A percentile compares a stretch with the other conserved stretches of the same genome.
Evolutionary conservation across 1,140 invertebrate species (phyloP).

Genomic region (Aphaenogaster ashmeadi): DNA sequence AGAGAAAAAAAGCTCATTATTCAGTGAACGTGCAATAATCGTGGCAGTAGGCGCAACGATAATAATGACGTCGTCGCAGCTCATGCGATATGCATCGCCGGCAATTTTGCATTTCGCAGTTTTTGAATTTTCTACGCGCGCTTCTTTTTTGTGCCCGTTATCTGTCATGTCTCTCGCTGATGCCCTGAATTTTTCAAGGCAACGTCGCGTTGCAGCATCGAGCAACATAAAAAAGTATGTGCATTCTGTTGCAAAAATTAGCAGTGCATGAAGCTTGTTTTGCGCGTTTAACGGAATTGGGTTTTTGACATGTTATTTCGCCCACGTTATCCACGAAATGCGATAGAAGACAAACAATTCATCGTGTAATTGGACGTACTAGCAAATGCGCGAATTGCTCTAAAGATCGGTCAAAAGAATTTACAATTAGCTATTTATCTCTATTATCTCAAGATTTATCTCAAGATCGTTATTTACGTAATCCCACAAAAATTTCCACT

Average conservation of each 20-base stretch:
- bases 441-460: too few species aligned
- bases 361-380: neutral
- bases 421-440: too few species aligned
- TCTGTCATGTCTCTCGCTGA: slow-evolving; percentile 46
- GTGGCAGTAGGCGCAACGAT: slow-evolving; percentile 42
- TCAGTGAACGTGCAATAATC: slow-evolving; percentile 51
- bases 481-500: neutral
- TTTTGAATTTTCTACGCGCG: slow-evolving; percentile 62
- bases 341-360: slow-evolving; percentile 27
- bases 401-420: neutral
- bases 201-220: slow-evolving; percentile 28
- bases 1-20: slow-evolving; percentile 59
- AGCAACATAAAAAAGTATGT: slow-evolving; percentile 26
- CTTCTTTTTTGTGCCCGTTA: slow-evolving; percentile 16
- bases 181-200: slow-evolving; percentile 47
- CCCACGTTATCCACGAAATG: neutral
- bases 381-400: neutral
- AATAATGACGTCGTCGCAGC: slow-evolving; percentile 48
- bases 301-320: slow-evolving; percentile 39
- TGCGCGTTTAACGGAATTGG: slow-evolving; percentile 30
- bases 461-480: neutral
- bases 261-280: slow-evolving; percentile 39
- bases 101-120: slow-evolving; percentile 37
- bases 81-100: slow-evolving; percentile 41
- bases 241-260: slow-evolving; percentile 34